Evolutionary conservation across 2,888 invertebrate species (phyloP), one percentile per base, ranked within the genome.

Genomic region (Thumatha senex): DNA sequence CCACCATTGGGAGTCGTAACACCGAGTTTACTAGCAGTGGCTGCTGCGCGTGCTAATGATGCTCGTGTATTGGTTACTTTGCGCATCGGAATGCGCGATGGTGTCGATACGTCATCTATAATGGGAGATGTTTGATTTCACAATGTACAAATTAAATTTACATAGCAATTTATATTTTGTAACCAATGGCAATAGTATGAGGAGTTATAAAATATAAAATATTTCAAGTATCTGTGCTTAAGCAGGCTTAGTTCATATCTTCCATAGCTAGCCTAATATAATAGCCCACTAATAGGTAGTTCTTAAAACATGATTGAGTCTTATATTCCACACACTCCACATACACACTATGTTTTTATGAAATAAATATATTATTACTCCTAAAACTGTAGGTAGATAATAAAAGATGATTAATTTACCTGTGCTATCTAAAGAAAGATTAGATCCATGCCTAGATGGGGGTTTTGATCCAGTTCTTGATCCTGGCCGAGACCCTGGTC

Each of bases 361-460:
- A n/a, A n/a, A n/a, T 30, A 30, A 8, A 30, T 30, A n/a, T 30
- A 30, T 30, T 30, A 8, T 30, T 8, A 31, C 31, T 1, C 10
- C 4, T 11, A 5, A 31, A 31, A 31, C 11, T 5, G 2, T 31
- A 10, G 9, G 31, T 31, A 31, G 31, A 31, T 10, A 31, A 31
- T 10, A 31, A 31, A 31, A 2, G 14, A 33, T 7, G 15, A 10
- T 34, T 5, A n/a, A 0, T 40, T 34, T 14, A 96, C 97, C 97
- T 82, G 96, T 96, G 81, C 97, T 96, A 82, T 97, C 97, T 65
- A 98, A 90, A 40, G 98, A 98, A 56, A 97, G 93, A 76, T 97
- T 98, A 40, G 98, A 98, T 63, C 98, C 98, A 78, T 98, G 97
- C 70, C 98, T 94, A 66, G 98, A 98, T 15, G 98, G 96, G 61